Evolutionary conservation across 2,113 vertebrate genomes (phyloP).

Genomic region (Dinomys branickii): DNA sequence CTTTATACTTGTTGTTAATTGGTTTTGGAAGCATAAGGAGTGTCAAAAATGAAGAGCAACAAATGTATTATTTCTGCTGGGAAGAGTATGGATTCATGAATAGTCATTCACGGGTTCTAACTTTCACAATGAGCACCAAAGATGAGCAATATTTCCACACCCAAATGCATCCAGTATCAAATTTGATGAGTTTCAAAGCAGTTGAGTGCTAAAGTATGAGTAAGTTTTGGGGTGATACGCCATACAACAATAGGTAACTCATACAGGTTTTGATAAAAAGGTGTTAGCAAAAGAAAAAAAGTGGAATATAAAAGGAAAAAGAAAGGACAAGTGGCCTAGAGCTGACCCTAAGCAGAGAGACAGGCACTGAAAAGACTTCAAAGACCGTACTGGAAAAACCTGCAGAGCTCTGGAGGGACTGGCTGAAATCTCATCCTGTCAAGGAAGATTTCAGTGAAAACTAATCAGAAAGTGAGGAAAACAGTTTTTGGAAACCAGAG

Average conservation of each 20-base stretch:
- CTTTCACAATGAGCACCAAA: background rate
- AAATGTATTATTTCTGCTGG: background rate
- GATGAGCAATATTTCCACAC: background rate
- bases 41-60: background rate
- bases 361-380: background rate
- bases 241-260: background rate
- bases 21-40: background rate
- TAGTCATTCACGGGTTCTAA: background rate
- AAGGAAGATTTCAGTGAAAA: background rate
- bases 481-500: background rate
- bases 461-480: background rate
- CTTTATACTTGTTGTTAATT: background rate
- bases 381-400: background rate
- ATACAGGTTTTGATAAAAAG: background rate
- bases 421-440: background rate
- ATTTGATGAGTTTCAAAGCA: background rate
- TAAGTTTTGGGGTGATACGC: background rate
- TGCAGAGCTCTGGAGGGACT: background rate
- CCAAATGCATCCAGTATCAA: background rate
- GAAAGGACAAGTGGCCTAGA: background rate
- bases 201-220: too few species aligned
- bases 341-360: background rate
- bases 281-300: background rate
- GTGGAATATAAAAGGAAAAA: background rate
- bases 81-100: background rate